Evolutionary conservation across 1,140 invertebrate species (phyloP).

Genomic region (Drosophila teissieri): DNA sequence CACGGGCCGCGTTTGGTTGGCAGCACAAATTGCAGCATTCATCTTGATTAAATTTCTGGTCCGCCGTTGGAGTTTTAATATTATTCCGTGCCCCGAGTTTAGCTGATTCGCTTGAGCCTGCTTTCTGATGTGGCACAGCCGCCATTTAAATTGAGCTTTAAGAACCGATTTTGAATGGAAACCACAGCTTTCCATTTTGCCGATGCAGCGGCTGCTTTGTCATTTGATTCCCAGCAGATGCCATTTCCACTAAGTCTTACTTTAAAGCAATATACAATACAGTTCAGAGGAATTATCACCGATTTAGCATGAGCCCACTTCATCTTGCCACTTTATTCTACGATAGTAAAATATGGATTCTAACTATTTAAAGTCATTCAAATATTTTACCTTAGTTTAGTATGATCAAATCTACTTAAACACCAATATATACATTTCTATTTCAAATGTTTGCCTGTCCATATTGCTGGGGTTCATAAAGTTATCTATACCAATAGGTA

Average conservation of each 20-base stretch:
- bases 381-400: too few relatives aligned
- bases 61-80: slow-evolving; percentile 22
- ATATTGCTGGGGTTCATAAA: too few relatives aligned
- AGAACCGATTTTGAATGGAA: slow-evolving; percentile 14
- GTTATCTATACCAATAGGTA: too few relatives aligned
- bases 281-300: too few relatives aligned
- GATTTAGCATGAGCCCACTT: too few relatives aligned
- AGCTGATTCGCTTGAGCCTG: slow-evolving; percentile 36
- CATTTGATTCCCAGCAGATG: slow-evolving; percentile 1
- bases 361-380: too few relatives aligned
- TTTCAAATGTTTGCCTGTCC: too few relatives aligned
- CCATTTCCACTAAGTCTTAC: not conserved
- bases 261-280: too few relatives aligned
- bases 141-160: slow-evolving; percentile 14
- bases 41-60: slow-evolving; percentile 77
- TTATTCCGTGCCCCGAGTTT: slow-evolving; percentile 14
- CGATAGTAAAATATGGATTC: too few relatives aligned
- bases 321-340: too few relatives aligned
- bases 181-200: slow-evolving; percentile 11
- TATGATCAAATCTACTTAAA: too few relatives aligned
- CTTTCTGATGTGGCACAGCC: slow-evolving; percentile 35
- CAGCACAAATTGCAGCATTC: slow-evolving; percentile 79
- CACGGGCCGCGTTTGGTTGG: slow-evolving; percentile 52
- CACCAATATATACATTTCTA: too few relatives aligned
- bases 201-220: not conserved